These are phyloP conservation scores for Drepana falcataria DNA, from an alignment of 2,888 invertebrate genomes.

Conservation along the genomic window DNA sequence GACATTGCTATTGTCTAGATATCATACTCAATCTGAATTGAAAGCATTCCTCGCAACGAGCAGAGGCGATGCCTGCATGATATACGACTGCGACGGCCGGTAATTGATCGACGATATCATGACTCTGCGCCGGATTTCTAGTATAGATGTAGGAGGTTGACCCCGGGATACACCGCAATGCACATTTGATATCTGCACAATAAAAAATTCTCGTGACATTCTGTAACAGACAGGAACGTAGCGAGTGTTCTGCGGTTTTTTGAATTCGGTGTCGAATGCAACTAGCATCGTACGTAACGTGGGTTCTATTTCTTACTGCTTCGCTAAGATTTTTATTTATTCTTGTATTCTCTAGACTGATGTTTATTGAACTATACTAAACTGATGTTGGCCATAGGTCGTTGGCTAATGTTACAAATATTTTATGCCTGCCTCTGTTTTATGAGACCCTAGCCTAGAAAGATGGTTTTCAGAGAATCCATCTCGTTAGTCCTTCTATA, in stretches of 20 bases:
- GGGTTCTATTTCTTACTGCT: conserved; percentile 19
- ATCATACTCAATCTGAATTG: conserved; percentile 15
- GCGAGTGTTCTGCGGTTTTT: not conserved
- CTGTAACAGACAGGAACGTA: no score
- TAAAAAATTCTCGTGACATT: no score
- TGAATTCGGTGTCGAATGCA: conserved; percentile 1
- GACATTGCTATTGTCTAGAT: conserved; percentile 9
- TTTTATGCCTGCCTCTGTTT: no score
- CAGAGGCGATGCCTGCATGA: conserved; percentile 10
- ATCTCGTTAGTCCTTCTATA: no score
- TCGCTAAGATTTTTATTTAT: conserved; percentile 23
- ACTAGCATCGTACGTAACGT: conserved; percentile 10
- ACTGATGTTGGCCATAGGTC: no score
- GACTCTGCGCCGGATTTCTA: conserved; percentile 18
- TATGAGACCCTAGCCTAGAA: no score
- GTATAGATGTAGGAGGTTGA: conserved; percentile 19
- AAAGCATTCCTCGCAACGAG: conserved; percentile 2
- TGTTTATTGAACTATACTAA: no score
- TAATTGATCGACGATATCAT: conserved; percentile 55
- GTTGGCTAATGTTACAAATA: no score
- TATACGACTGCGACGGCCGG: conserved; percentile 42
- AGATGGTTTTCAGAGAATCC: no score
- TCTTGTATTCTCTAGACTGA: no score
- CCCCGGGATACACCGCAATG: conserved; percentile 9
- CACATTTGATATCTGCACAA: not conserved